Evolutionary conservation across 2,113 vertebrate species (phyloP).

Genomic region (Delphinapterus leucas): DNA sequence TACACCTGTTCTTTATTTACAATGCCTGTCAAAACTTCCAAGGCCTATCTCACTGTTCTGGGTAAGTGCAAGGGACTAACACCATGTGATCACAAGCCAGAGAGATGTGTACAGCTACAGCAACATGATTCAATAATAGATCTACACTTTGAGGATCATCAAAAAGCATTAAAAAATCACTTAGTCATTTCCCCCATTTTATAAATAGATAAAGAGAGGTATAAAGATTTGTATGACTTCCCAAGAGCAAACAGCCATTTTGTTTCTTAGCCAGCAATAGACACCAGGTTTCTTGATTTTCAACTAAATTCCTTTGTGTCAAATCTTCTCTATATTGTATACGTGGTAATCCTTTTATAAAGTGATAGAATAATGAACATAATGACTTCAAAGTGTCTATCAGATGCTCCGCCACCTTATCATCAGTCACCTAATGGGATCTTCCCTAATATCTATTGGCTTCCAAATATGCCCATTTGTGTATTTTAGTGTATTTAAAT

Average conservation of each 20-base stretch:
- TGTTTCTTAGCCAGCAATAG: not conserved
- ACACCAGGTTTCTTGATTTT: not conserved
- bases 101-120: not conserved
- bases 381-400: not conserved
- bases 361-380: not conserved
- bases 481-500: not conserved
- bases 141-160: not conserved
- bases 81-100: not conserved
- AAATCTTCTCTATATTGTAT: not conserved
- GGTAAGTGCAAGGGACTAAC: conserved; percentile 83
- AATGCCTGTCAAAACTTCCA: conserved; percentile 98
- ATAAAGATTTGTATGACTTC: not conserved
- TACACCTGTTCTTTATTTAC: conserved; percentile 99
- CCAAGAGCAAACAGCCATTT: not conserved
- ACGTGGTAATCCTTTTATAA: not conserved
- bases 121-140: not conserved
- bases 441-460: not conserved
- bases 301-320: not conserved
- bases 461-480: not conserved
- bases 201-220: not conserved
- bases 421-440: not conserved
- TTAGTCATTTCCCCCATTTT: not conserved
- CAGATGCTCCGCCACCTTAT: not conserved
- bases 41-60: conserved; percentile 96
- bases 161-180: not conserved